Evolutionary conservation across 2,797 vertebrate species (phyloP).

Genomic region (Anniella stebbinsi): DNA sequence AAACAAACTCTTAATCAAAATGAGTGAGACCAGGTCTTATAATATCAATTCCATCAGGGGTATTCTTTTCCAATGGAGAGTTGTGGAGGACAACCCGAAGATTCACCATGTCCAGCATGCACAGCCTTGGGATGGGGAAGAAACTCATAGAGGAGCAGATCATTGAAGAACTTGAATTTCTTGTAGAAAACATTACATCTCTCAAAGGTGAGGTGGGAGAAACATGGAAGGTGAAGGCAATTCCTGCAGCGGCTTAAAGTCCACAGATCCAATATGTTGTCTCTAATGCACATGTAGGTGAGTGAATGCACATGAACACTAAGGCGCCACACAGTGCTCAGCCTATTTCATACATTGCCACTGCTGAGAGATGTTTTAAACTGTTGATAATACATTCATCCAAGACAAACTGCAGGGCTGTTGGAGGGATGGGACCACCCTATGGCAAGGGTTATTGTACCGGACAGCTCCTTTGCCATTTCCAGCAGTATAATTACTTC

Average conservation of each 20-base stretch:
- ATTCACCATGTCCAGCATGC: constrained; percentile 75
- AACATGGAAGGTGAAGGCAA: accelerated
- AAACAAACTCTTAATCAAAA: too few species aligned
- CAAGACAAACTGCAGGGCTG: background rate
- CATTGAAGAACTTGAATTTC: constrained; percentile 75
- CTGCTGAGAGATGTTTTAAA: background rate
- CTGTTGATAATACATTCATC: background rate
- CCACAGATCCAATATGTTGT: background rate
- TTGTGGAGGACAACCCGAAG: constrained; percentile 76
- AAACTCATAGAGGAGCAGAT: constrained; percentile 63
- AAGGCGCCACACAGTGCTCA: background rate
- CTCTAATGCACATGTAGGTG: background rate
- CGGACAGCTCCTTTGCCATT: too few species aligned
- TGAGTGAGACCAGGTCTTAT: background rate
- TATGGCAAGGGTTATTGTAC: background rate
- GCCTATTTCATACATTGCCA: background rate
- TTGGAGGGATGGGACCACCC: background rate
- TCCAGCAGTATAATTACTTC: background rate
- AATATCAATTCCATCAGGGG: constrained; percentile 52
- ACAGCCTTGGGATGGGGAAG: constrained; percentile 78
- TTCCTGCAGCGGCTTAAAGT: background rate
- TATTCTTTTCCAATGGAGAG: constrained; percentile 80
- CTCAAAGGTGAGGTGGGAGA: constrained; percentile 73
- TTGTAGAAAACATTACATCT: constrained; percentile 69
- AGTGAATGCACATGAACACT: too few species aligned